These are phyloP conservation scores for Drosophila mimica DNA, from an alignment of 2,888 invertebrate species.

Conservation along the genomic window DNA sequence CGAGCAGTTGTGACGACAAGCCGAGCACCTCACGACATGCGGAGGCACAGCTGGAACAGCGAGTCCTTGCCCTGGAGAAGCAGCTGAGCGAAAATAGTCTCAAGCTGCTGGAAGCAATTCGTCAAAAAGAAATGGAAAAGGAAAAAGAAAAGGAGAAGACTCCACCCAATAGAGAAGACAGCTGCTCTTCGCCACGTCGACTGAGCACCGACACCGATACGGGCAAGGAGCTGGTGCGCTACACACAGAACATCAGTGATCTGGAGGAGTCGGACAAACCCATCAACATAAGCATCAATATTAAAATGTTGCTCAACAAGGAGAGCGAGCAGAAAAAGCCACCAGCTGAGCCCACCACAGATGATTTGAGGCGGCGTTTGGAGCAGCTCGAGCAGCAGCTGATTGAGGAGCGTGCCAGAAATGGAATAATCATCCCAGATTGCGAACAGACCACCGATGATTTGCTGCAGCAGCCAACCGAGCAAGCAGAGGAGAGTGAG, in stretches of 20 bases:
- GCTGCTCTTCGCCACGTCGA: conserved; percentile 40
- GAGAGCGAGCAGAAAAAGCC: conserved; percentile 56
- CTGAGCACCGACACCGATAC: conserved; percentile 65
- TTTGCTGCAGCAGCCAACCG: not conserved
- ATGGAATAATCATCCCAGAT: conserved; percentile 33
- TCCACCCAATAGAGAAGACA: conserved; percentile 28
- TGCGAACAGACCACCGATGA: conserved; percentile 23
- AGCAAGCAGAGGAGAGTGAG: conserved; percentile 35
- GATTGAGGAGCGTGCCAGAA: conserved; percentile 50
- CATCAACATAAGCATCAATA: conserved; percentile 82
- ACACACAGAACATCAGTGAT: conserved; percentile 74
- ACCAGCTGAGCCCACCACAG: conserved; percentile 47
- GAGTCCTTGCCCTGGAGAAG: conserved; percentile 81
- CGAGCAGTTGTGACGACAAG: conserved; percentile 42
- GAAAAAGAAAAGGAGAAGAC: not conserved
- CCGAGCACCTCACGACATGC: conserved; percentile 71
- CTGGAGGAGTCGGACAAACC: conserved; percentile 77
- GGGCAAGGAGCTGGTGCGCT: conserved; percentile 81
- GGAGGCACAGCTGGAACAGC: conserved; percentile 71
- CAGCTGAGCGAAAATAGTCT: conserved; percentile 80
- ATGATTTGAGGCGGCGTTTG: conserved; percentile 73
- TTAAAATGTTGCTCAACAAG: conserved; percentile 81
- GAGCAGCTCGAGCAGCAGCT: conserved; percentile 77
- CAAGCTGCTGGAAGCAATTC: conserved; percentile 72
- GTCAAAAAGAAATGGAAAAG: conserved; percentile 41